Evolutionary conservation across 2,888 invertebrate genomes (phyloP), one percentile per base, ranked within the genome.

Genomic region (Ceratothoa steindachneri): DNA sequence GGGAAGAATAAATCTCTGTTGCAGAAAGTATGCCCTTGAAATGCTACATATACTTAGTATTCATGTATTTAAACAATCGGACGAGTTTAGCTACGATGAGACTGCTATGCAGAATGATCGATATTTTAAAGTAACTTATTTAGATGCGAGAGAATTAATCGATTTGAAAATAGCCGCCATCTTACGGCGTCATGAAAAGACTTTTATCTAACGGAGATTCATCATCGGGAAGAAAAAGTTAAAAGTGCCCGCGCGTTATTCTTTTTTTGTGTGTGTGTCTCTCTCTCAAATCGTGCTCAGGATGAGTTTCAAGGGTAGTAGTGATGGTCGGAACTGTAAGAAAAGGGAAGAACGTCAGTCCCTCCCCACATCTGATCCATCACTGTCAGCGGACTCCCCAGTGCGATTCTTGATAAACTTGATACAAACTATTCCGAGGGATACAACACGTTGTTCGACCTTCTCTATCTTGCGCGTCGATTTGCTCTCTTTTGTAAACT

Each of bases 341-440:
- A 67, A 30, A n/a, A 67, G 67, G 67, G 22, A 22, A 67, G 67
- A 4, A 22, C 67, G 60, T 60, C 60, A 60, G 19, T 22, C 29
- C 29, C 0, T 24, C 55, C 30, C 29, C 53, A 30, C 60, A 55
- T 30, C 70, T 65, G 70, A 73, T 70, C 73, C 73, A 73, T 73
- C 73, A 73, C 51, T 73, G 69, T 66, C 69, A 65, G 30, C 53
- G 53, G 69, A 67, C 74, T 30, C 74, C 74, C 74, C 22, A 27
- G 74, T 55, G 74, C 30, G 74, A 51, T 69, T 74, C 74, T 74
- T 74, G 74, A 74, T 74, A 74, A 74, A 74, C 74, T 66, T 74
- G 74, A 74, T 74, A 69, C 74, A 51, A 41, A 53, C 74, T 74
- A 74, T 74, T 74, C 70, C 71, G 66, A 60, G 41, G 60, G 30